A percentile compares a stretch with the other conserved stretches of the same genome.
These are phyloP conservation scores for Silurus meridionalis DNA, from an alignment of 2,113 vertebrate species.

Conservation along the genomic window DNA sequence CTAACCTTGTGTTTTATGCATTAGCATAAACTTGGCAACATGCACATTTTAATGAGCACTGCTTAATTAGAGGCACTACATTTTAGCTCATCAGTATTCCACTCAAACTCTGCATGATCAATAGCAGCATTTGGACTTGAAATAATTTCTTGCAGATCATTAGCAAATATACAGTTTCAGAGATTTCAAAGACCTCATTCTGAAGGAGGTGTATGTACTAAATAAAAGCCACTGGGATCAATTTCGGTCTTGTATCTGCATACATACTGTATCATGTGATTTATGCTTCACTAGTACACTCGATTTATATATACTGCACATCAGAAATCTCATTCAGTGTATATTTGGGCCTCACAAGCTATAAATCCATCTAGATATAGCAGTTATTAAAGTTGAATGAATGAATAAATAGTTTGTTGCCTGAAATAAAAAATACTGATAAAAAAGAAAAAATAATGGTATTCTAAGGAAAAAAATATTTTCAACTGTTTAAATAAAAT, in stretches of 20 bases:
- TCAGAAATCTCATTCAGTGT: neutral
- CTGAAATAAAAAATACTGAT: neutral
- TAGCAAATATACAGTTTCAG: neutral
- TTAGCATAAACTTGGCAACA: constrained; percentile 40
- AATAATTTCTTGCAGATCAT: constrained; percentile 31
- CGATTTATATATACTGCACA: neutral
- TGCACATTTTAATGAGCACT: constrained; percentile 33
- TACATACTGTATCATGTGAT: neutral
- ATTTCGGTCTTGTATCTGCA: neutral
- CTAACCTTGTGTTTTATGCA: constrained; percentile 2
- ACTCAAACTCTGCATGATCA: constrained; percentile 26
- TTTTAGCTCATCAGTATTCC: constrained; percentile 40
- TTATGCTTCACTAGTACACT: neutral
- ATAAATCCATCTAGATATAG: too few species aligned
- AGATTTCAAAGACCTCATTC: constrained; percentile 7
- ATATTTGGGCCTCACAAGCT: neutral
- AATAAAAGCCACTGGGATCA: neutral
- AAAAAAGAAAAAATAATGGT: neutral
- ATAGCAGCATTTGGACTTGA: constrained; percentile 26
- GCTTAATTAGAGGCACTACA: constrained; percentile 35
- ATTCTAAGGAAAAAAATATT: neutral
- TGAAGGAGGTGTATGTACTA: neutral
- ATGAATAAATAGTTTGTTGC: neutral
- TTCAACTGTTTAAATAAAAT: neutral
- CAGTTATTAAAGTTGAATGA: neutral